Conservation (phyloP, 2,113 vertebrate species). For the Gavia stellata region DNA sequence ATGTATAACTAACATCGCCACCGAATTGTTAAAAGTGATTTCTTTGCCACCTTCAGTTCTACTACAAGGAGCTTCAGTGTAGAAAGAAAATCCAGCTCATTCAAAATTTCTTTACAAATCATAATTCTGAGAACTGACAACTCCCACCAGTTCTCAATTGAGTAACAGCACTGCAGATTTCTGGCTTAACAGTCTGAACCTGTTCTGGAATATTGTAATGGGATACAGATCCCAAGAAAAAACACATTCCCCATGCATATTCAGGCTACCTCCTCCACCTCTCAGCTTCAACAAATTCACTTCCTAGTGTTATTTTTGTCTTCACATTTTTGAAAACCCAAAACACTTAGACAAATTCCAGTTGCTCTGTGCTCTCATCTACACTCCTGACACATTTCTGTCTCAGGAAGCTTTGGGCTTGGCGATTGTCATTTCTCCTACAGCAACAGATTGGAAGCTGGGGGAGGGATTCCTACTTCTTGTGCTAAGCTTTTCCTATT, state of each 20-base stretch:
- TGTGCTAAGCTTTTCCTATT: background rate
- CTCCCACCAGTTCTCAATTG: background rate
- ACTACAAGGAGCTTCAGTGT: background rate
- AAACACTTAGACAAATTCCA: background rate
- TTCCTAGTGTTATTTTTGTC: background rate
- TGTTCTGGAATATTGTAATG: background rate
- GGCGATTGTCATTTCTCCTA: background rate
- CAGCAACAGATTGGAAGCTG: background rate
- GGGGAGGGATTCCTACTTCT: background rate
- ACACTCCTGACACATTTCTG: background rate
- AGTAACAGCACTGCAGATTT: background rate
- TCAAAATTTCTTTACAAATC: background rate
- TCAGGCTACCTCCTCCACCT: background rate
- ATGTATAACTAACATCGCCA: background rate
- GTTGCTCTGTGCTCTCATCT: background rate
- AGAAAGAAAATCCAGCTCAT: background rate
- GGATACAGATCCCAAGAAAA: background rate
- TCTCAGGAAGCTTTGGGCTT: background rate
- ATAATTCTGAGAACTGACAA: background rate
- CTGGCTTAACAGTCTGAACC: background rate
- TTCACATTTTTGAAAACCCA: background rate
- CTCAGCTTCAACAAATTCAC: background rate
- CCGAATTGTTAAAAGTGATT: background rate
- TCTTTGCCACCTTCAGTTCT: background rate
- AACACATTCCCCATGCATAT: background rate